Evolutionary conservation across 2,888 invertebrate species (phyloP).

Genomic region (Cephus nigrinus): DNA sequence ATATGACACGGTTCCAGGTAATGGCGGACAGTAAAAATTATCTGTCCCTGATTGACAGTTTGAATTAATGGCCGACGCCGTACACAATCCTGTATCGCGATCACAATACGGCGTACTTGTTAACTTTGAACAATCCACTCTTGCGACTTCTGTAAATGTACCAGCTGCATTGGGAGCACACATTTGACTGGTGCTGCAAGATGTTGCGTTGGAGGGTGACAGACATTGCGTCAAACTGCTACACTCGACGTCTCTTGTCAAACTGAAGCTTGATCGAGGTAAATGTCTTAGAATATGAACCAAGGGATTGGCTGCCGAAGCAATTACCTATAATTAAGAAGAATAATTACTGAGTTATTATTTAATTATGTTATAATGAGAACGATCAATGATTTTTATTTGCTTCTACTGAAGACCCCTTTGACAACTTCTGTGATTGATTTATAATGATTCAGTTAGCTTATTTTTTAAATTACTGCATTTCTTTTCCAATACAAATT

Average conservation of each 20-base stretch:
- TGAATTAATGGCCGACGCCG: background rate
- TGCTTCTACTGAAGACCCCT: no score
- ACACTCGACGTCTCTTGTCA: background rate
- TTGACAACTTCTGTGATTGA: no score
- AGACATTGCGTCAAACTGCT: background rate
- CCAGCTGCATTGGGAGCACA: conserved; percentile 1
- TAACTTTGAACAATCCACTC: conserved; percentile 7
- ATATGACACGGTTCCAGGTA: conserved; percentile 16
- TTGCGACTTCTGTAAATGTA: background rate
- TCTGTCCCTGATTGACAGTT: background rate
- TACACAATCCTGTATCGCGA: conserved; percentile 11
- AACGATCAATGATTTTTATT: no score
- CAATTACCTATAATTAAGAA: background rate
- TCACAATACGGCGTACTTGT: conserved; percentile 16
- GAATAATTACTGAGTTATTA: background rate
- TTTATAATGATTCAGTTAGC: no score
- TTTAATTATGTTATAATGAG: no score
- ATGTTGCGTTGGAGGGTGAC: background rate
- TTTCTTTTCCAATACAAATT: background rate
- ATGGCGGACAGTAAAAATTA: conserved; percentile 20
- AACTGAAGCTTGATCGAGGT: background rate
- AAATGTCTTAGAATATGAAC: background rate
- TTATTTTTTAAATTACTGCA: no score
- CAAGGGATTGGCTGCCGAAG: background rate
- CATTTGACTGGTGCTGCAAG: conserved; percentile 2